phyloP scores from a whole-genome alignment of 2,888 invertebrate genomes.

The Germaria angustata region DNA sequence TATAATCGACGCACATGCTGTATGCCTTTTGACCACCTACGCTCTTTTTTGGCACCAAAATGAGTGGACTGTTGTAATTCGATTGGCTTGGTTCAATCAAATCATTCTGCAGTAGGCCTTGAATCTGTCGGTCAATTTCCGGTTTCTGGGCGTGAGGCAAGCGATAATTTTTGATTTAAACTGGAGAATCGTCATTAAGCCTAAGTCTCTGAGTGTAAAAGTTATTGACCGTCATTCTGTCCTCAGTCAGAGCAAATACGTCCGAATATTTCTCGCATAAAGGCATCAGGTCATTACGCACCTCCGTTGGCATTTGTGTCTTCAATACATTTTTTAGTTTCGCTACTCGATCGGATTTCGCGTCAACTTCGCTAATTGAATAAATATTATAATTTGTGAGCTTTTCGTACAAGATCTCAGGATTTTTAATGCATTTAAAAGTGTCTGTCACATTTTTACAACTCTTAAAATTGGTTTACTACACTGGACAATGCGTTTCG shows the following conservation, averaged over 20 bases:
- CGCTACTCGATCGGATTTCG: background rate
- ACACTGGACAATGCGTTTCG: too few species aligned
- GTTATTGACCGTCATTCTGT: constrained; percentile 1
- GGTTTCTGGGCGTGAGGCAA: background rate
- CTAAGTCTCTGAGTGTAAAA: background rate
- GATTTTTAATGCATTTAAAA: background rate
- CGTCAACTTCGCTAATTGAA: background rate
- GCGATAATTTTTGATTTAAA: constrained; percentile 20
- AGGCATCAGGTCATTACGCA: background rate
- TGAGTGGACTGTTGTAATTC: constrained; percentile 17
- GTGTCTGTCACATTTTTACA: too few species aligned
- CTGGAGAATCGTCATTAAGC: background rate
- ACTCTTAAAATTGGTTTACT: too few species aligned
- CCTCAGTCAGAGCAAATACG: background rate
- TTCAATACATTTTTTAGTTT: background rate
- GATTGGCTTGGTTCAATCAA: constrained; percentile 19
- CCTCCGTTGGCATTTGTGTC: background rate
- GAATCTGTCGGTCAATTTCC: background rate
- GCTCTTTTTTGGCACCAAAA: background rate
- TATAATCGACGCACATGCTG: background rate
- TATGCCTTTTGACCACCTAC: background rate
- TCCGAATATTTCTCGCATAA: constrained; percentile 9
- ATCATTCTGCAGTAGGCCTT: constrained; percentile 3
- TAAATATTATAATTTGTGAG: background rate
- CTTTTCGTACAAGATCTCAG: background rate